Base-by-base conservation (phyloP, 2,113 vertebrate species). In the Megaceryle torquata region DNA sequence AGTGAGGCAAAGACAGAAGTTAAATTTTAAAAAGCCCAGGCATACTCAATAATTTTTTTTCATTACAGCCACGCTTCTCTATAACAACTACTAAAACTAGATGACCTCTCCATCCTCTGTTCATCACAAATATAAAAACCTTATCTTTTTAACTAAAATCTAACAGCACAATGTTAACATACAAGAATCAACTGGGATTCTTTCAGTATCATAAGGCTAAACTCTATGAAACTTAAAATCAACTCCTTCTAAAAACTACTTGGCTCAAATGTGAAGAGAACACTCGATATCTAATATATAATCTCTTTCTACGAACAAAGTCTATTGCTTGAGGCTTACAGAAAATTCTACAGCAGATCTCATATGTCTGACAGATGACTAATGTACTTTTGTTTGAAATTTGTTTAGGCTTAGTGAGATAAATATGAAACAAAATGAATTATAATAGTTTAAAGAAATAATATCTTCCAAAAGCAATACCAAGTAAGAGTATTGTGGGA, bases 371-470 rank as follows among this genome's bases (percentile, higher is more conserved):
- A 97, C 96, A 97, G 93, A 89, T 95, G 97, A 97, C 97, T 97
- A 97, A 98, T 98, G 97, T 79, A 96, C 91, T 98, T 96, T 93
- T 96, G 94, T 94, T 91, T 96, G 91, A 97, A 97, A 98, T 97
- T 96, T 97, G 96, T 97, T 98, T 98, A 97, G 95, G 94, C 92
- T 96, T 97, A 94, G 96, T 94, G 93, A 97, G 97, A 97, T 96
- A 98, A 97, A 98, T 97, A 97, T 94, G 97, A 97, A 98, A 94
- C 93, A 98, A 98, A 98, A 97, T 95, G 72, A 97, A 97, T 97
- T 97, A 96, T 95, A 97, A 98, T 93, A 85, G 86, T 98, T 98
- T 97, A 96, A 97, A 97, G 95, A 98, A 94, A 96, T 93, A 96
- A 95, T 97, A 89, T 96, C 97, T 97, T 98, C 97, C 93, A 95